Evolutionary conservation across 1,140 invertebrate species (phyloP), one percentile per base, ranked within the genome.

Genomic region (Drosophila ambigua): DNA sequence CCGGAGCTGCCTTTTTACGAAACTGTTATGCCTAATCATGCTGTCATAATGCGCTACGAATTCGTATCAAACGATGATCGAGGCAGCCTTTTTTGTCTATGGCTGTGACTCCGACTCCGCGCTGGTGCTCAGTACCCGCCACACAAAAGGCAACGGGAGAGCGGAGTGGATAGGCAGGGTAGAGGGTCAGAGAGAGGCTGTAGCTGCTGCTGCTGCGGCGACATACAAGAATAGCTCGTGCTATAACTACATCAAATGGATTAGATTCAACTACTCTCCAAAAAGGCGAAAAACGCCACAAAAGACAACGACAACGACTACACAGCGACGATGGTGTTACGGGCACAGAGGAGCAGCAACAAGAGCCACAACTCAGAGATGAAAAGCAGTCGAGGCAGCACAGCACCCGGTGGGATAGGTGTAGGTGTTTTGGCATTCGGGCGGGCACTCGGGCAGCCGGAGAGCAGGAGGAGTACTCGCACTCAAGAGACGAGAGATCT

Each of bases 1-100:
- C 35, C 11, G 35, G 11, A 39, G 64, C 26, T 39, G 66, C 76
- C 76, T 73, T 77, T 80, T 83, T 88, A 85, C 82, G 83, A 88
- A 88, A 85, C 85, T 90, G 89, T 88, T 88, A 90, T 91, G 89
- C 89, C 89, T 91, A 91, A 91, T 91, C 90, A 91, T 91, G 89
- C 90, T 91, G 90, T 91, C 90, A 91, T 91, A 91, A 90, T 90
- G 89, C 82, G 89, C 82, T 89, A 84, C 84, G 85, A 89, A 89
- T 89, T 89, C 85, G 83, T 88, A 89, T 88, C 84, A 88, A 88
- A 88, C 84, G 84, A 88, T 89, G 84, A 89, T 89, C 79, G 85
- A 80, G 79, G 78, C 84, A 84, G 80, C 79, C 84, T 83, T 81
- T 87, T 73, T 79, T 73, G 49, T 80, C 72, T 84, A 83, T 64